Evolutionary conservation across 2,113 vertebrate species (phyloP), one percentile per base, ranked within the genome.

Genomic region (Astur gentilis): DNA sequence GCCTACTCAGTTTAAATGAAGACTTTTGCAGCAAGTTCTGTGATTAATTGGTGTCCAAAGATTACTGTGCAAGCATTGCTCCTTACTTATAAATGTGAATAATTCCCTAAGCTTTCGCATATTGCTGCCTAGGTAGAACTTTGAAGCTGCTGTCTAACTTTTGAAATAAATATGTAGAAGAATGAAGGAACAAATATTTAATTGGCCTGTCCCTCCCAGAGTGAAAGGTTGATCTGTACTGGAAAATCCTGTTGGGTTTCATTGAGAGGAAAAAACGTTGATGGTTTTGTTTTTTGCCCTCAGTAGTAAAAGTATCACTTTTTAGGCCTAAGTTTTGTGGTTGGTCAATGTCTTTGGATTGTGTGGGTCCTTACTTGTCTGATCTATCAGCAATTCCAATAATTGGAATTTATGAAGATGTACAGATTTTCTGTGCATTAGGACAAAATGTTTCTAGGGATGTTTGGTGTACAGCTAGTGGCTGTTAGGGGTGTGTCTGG

Each of bases 401-500:
- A 2, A 8, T 2, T 67, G 64, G 27, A 81, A 73, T 77, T 90
- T 81, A 61, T 5, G 6, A 60, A 87, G 57, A 36, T 58, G 7
- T 62, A 36, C 61, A 32, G 4, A 15, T 79, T 89, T 93, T 57
- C 47, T 57, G 0, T 52, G 61, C 7, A 10, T 87, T 92, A 67
- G 60, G 26, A 67, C 47, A 91, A 95, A 81, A n/a, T 45, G 44
- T 58, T 86, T 16, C 7, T 13, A 36, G 67, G 60, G 14, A 54
- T 93, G 44, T 54, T 80, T 54, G 9, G 40, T 76, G 50, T 93
- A 79, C 0, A 9, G 62, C 50, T 29, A 54, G 29, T 47, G 64
- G 20, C 69, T 73, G 50, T 52, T 90, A n/a, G 38, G 60, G 23
- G 29, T 82, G 79, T 81, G 52, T 82, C 92, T 96, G 86, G 86